Evolutionary conservation across 2,797 vertebrate species (phyloP).

Genomic region (Pseudotriccus pelzelni): DNA sequence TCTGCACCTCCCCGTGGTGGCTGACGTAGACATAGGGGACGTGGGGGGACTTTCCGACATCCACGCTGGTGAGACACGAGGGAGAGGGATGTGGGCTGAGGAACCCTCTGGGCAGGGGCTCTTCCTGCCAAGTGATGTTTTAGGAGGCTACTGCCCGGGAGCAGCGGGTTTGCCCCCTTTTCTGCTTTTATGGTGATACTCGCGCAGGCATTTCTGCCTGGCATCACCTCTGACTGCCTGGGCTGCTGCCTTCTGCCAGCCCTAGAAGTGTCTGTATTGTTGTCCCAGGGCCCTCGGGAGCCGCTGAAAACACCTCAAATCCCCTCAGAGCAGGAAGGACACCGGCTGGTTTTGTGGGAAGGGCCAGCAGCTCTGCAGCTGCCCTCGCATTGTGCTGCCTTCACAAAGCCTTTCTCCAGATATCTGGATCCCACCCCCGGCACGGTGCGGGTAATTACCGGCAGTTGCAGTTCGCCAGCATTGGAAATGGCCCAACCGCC

Average conservation of each 20-base stretch:
- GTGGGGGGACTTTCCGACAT: constrained; percentile 92
- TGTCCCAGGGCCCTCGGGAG: not conserved
- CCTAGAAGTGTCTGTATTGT: accelerated
- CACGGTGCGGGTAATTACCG: constrained; percentile 37
- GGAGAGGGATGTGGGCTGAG: not conserved
- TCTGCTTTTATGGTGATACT: not conserved
- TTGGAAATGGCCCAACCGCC: constrained; percentile 57
- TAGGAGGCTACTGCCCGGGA: not conserved
- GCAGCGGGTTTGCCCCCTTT: accelerated
- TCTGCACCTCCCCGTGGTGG: constrained; percentile 86
- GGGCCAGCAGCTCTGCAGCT: constrained; percentile 50
- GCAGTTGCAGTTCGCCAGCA: constrained; percentile 12
- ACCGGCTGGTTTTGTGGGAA: not conserved
- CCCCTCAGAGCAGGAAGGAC: not conserved
- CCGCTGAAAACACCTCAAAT: not conserved
- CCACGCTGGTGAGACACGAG: constrained; percentile 81
- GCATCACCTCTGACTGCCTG: not conserved
- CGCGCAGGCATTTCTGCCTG: accelerated
- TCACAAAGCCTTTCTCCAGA: constrained; percentile 59
- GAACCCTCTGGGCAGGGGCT: not conserved
- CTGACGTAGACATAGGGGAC: constrained; percentile 94
- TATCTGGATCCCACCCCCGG: constrained; percentile 50
- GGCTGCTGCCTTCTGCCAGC: not conserved
- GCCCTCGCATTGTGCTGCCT: constrained; percentile 59
- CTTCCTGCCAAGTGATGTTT: not conserved